Conservation (phyloP, 2,113 vertebrate genomes). For the Cyphomyrus plagiostoma region DNA sequence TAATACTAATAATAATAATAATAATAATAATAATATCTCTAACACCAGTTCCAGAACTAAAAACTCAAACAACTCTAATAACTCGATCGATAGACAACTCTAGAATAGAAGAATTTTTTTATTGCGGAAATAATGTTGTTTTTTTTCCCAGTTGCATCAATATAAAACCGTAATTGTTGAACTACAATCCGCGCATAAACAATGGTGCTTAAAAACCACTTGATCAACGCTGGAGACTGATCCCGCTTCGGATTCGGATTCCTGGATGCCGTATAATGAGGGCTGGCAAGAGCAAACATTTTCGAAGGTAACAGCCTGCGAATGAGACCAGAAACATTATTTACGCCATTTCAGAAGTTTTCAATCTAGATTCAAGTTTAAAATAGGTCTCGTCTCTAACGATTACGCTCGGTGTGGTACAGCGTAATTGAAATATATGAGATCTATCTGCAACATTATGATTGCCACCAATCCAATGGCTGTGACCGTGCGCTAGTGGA, state of each 20-base stretch:
- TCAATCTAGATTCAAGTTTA: not conserved
- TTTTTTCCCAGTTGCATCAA: not conserved
- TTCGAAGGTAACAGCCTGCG: not conserved
- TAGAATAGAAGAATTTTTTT: not conserved
- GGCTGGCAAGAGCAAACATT: not conserved
- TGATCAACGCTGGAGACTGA: not conserved
- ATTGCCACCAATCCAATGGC: not conserved
- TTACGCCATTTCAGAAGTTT: not conserved
- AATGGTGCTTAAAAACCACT: not conserved
- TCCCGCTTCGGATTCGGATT: not conserved
- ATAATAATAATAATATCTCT: not conserved
- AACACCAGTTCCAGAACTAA: not conserved
- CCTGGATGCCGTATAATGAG: not conserved
- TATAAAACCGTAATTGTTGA: not conserved
- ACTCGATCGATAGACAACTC: not conserved
- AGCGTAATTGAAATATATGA: not conserved
- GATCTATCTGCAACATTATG: not conserved
- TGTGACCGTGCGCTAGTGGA: constrained; percentile 1
- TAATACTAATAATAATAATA: not conserved
- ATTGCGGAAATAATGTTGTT: not conserved
- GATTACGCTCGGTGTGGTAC: not conserved
- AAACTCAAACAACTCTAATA: not conserved
- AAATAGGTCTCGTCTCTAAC: constrained; percentile 18
- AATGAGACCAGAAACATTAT: not conserved
- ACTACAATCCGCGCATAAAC: not conserved